Evolutionary conservation across 1,140 invertebrate species (phyloP), one percentile per base, ranked within the genome.

Genomic region (Globodera rostochiensis): DNA sequence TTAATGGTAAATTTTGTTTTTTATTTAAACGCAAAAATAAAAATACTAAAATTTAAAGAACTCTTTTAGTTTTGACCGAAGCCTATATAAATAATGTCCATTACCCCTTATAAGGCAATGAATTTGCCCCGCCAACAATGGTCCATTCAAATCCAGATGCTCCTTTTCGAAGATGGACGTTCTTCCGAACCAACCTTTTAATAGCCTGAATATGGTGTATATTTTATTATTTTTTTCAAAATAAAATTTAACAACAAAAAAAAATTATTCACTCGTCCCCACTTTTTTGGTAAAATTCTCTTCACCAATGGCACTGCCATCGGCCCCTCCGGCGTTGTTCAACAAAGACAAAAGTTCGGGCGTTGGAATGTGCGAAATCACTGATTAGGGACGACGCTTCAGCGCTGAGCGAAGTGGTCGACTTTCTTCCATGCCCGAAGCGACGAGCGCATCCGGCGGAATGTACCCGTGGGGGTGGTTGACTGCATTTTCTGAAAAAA

Each of bases 71-170:
- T 36, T 36, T 2, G 2, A 36, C 25, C 25, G 25, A 36, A 36
- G 25, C 25, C 2, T 36, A 36, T 36, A 36, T 2, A 36, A 36
- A 36, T 36, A 36, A 36, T 36, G 25, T 36, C 25, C 25, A 36
- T 36, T 1, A 96, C 90, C 98, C 84, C n/a, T 83, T 83, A 36
- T 83, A 85, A 9, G 83, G 73, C 50, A 70, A 77, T 0, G 86
- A 85, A 60, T 87, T 85, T 47, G 53, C 50, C 5, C 88, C 86
- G 36, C 88, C 87, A 45, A 86, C 84, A 53, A 88, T 87, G n/a
- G 79, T 84, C 73, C 88, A 86, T 21, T 86, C 84, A 74, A 83
- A 83, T 1, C 77, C 76, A 25, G 25, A 49, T 15, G 47, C 75
- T 74, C 77, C 53, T n/a, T 21, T 74, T 36, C 70, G 71, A 6